Evolutionary conservation across 1,140 invertebrate species (phyloP).

Genomic region (Lutraria rhynchaena): DNA sequence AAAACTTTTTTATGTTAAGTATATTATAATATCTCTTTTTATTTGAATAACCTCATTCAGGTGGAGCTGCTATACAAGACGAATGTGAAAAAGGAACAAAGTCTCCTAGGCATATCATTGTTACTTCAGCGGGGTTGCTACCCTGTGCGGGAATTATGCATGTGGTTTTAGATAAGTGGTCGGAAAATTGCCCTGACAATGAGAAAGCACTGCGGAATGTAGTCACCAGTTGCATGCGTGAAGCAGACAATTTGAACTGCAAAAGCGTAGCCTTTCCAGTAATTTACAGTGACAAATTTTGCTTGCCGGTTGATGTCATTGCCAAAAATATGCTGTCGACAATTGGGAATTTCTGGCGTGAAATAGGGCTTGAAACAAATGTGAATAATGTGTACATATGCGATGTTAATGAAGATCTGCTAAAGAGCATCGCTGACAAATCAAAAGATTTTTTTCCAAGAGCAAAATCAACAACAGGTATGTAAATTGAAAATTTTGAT

Average conservation of each 20-base stretch:
- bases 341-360: neutral
- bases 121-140: neutral
- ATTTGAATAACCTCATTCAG: no score
- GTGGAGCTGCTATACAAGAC: no score
- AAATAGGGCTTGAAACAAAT: neutral
- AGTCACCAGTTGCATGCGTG: constrained; percentile 3
- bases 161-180: neutral
- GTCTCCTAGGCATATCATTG: no score
- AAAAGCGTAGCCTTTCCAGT: constrained; percentile 25
- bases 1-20: no score
- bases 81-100: no score
- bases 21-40: no score
- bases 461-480: no score
- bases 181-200: neutral
- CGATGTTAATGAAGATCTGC: neutral
- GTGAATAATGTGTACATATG: neutral
- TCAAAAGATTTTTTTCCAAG: no score
- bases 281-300: constrained; percentile 1
- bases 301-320: constrained; percentile 23
- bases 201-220: neutral
- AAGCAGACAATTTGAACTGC: neutral
- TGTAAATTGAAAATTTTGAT: no score
- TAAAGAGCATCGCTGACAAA: no score
- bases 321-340: neutral
- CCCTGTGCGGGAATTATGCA: neutral